Evolutionary conservation across 2,113 vertebrate genomes (phyloP).

Genomic region (Zeus faber): DNA sequence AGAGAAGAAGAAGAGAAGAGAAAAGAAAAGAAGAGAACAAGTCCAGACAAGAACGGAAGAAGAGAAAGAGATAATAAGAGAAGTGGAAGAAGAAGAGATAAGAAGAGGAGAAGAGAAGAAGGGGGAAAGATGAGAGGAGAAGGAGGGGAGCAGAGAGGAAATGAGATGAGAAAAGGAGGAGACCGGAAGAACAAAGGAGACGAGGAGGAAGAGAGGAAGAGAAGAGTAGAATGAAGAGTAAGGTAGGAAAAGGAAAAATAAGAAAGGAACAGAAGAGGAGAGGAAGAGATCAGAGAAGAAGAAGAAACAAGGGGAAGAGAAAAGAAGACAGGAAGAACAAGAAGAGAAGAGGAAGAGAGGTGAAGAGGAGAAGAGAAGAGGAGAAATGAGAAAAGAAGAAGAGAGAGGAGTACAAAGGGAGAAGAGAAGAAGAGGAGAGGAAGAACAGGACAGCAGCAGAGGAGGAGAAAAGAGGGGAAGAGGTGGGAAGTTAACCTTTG

Average conservation of each 20-base stretch:
- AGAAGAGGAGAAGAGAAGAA: not conserved
- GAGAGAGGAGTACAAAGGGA: not conserved
- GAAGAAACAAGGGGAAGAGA: not conserved
- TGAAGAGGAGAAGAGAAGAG: not conserved
- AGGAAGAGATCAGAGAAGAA: slow-evolving; percentile 9
- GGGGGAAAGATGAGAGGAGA: not conserved
- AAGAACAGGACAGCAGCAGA: not conserved
- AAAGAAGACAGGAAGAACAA: too few relatives aligned
- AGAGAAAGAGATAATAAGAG: not conserved
- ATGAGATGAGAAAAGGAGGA: slow-evolving; percentile 23
- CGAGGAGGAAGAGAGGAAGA: not conserved
- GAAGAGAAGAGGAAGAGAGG: too few relatives aligned
- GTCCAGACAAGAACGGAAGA: too few relatives aligned
- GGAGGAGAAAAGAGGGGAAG: slow-evolving; percentile 19
- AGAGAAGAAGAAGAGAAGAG: too few relatives aligned
- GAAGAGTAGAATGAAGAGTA: not conserved
- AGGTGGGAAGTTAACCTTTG: slow-evolving; percentile 45
- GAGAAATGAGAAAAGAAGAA: not conserved
- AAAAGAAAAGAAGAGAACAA: too few relatives aligned
- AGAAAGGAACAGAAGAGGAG: slow-evolving; percentile 28
- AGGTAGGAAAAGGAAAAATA: not conserved
- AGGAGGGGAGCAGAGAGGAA: not conserved
- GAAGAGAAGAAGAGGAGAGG: not conserved
- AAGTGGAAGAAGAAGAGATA: not conserved
- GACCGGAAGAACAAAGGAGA: too few relatives aligned